phyloP scores from a whole-genome alignment of 1,140 invertebrate genomes.

The Leptinotarsa lineolata region DNA sequence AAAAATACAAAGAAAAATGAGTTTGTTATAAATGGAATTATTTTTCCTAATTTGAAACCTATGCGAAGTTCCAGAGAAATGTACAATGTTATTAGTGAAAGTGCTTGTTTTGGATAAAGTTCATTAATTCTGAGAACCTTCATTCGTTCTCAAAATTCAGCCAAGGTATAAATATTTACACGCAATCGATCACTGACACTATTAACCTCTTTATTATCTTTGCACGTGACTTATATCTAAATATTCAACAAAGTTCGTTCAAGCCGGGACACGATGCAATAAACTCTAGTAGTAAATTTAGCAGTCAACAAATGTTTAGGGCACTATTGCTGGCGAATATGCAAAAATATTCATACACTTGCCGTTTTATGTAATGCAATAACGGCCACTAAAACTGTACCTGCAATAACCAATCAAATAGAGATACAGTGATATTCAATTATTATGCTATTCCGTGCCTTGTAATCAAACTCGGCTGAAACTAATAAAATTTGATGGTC shows the following conservation, averaged over 20 bases:
- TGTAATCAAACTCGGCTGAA: slow-evolving; percentile 2
- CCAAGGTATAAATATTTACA: background rate
- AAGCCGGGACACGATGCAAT: background rate
- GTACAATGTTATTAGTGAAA: too few species aligned
- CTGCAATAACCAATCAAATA: slow-evolving; percentile 6
- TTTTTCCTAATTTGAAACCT: too few species aligned
- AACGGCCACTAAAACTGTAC: background rate
- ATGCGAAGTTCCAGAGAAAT: too few species aligned
- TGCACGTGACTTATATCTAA: background rate
- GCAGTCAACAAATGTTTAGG: background rate
- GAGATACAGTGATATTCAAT: background rate
- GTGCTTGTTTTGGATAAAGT: too few species aligned
- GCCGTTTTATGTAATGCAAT: background rate
- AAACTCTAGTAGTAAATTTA: background rate
- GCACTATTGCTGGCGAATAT: background rate
- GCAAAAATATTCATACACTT: background rate
- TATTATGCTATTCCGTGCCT: background rate
- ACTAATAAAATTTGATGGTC: slow-evolving; percentile 6
- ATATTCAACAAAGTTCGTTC: background rate
- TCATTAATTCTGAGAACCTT: too few species aligned
- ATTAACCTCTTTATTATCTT: slow-evolving; percentile 1
- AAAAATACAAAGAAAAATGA: too few species aligned
- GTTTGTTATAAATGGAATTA: too few species aligned
- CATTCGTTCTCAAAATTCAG: too few species aligned
- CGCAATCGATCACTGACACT: slow-evolving; percentile 5